Conservation (phyloP, 2,113 vertebrate species). For the Chaetops frenatus region DNA sequence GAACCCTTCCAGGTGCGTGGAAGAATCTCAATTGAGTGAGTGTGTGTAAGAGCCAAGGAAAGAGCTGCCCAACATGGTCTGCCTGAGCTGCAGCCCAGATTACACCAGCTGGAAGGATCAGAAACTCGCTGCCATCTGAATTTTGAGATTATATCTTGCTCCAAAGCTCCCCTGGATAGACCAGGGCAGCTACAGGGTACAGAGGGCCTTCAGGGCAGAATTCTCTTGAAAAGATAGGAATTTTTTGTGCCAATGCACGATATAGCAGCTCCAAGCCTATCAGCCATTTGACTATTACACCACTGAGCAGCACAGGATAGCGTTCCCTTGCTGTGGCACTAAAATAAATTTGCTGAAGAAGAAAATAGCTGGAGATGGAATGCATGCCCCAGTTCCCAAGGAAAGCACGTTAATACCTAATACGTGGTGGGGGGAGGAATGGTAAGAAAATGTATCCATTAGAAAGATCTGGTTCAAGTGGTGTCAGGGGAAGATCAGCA, state of each 20-base stretch:
- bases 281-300: background rate
- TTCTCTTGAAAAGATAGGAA: background rate
- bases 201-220: background rate
- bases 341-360: background rate
- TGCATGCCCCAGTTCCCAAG: constrained; percentile 36
- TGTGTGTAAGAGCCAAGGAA: background rate
- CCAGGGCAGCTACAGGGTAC: background rate
- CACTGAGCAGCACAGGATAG: background rate
- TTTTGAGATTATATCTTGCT: background rate
- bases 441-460: background rate
- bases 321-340: background rate
- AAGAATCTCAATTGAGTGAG: background rate
- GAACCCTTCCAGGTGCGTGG: background rate
- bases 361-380: constrained; percentile 1
- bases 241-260: background rate
- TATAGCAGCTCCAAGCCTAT: background rate
- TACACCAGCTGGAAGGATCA: background rate
- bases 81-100: background rate
- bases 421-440: background rate
- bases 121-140: background rate
- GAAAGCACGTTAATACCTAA: constrained; percentile 21
- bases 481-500: constrained; percentile 29
- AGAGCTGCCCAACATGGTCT: background rate
- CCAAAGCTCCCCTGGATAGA: background rate
- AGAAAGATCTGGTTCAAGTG: background rate